phyloP scores from a whole-genome alignment of 2,888 invertebrate genomes.

The Elegia similella region DNA sequence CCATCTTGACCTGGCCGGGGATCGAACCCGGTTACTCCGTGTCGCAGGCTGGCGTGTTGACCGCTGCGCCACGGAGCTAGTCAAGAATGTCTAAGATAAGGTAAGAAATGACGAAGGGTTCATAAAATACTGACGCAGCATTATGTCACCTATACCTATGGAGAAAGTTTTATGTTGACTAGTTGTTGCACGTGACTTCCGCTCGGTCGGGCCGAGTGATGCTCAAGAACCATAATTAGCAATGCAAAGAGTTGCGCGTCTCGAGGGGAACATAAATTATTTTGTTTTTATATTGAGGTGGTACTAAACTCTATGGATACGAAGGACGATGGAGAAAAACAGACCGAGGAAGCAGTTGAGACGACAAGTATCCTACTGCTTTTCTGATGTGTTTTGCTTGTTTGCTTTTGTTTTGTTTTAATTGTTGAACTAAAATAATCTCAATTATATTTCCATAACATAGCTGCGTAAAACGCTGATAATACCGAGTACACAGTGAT shows the following conservation, averaged over 20 bases:
- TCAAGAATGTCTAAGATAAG: too few relatives aligned
- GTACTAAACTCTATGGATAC: too few relatives aligned
- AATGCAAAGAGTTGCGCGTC: neutral
- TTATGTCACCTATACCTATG: neutral
- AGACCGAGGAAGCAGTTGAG: too few relatives aligned
- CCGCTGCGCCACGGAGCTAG: too few relatives aligned
- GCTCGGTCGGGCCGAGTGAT: neutral
- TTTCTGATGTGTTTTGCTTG: too few relatives aligned
- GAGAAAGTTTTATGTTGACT: slow-evolving; percentile 11
- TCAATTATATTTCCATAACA: neutral
- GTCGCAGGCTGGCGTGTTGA: too few relatives aligned
- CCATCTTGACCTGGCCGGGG: too few relatives aligned
- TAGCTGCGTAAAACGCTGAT: slow-evolving; percentile 9
- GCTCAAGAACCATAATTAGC: slow-evolving; percentile 1
- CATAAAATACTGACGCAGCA: neutral
- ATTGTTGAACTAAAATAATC: neutral
- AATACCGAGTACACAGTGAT: slow-evolving; percentile 9
- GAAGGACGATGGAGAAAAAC: too few relatives aligned
- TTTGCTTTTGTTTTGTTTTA: too few relatives aligned
- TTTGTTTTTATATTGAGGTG: neutral
- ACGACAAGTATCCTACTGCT: too few relatives aligned
- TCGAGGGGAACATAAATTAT: neutral
- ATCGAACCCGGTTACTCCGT: too few relatives aligned
- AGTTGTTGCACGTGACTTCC: slow-evolving; percentile 11
- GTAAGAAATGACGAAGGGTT: neutral